Base-by-base conservation (phyloP, 2,888 invertebrate genomes). In the Mesodorylaimus sp. region DNA sequence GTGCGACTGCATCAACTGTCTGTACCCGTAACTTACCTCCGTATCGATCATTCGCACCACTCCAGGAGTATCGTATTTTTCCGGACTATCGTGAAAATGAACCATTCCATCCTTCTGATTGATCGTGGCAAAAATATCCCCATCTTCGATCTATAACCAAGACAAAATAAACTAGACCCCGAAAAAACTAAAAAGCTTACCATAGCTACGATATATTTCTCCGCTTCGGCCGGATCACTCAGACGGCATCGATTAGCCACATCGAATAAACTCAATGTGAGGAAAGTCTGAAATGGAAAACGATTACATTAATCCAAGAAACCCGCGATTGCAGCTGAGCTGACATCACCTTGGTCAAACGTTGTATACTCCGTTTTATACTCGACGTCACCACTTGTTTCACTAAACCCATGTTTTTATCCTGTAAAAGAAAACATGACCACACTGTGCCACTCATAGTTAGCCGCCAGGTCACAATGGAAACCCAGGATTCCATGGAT, bases 71-170 rank as follows among this genome's bases (percentile, higher is more conserved):
- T 87, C 83, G 68, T 84, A 91, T 68, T 87, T 88, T 66, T 91
- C 89, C 10, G 89, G 89, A 68, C 85, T 86, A 64, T 93, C 91
- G 59, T 85, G 79, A 67, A 95, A 95, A 48, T 87, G 77, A 19
- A 95, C 91, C 91, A 93, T 93, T 16, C 93, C 91, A 71, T 93
- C 91, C 69, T 85, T 86, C 72, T 91, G 87, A 72, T 91, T 89
- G 57, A 95, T 91, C 61, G 84, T 83, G 26, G 93, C 93, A 72
- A 81, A 89, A 60, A 95, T 93, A 73, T 91, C 88, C 49, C 85
- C 83, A 67, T 88, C 87, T 72, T 89, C 88, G 62, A 95, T 93
- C 88, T 89, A 56, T 27, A 21, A 41, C 36, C 23, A 29, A 60
- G 50, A 48, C 2, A n/a, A 49, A 28, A 19, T 45, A 54, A 52